Evolutionary conservation across 2,888 invertebrate genomes (phyloP), one percentile per base, ranked within the genome.

Genomic region (Acanthosoma haemorrhoidale): DNA sequence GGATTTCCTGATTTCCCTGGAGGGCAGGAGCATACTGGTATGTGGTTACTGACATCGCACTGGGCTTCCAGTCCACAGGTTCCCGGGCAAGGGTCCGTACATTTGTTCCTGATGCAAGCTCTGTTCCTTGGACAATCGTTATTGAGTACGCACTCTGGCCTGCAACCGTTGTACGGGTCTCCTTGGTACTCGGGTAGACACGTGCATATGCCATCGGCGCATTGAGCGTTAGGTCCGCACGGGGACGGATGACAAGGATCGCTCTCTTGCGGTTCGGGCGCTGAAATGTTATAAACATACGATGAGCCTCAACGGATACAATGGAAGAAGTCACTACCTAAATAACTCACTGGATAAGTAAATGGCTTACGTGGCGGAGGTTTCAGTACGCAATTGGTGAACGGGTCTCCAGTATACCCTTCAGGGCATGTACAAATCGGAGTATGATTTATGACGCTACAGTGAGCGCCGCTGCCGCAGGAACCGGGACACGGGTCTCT

Each of bases 191-290:
- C 86, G 34, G 85, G 81, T 68, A 88, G 78, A 77, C 92, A 92
- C 59, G 88, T 85, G 78, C 92, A 92, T 39, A 87, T 86, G 29
- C 90, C 88, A 25, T 88, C 85, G 71, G 85, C 83, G 76, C 92
- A 92, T 77, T 88, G 84, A 3, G 91, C 87, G 78, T 90, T 88
- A 31, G 87, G 85, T 25, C 92, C 92, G 78, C 92, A 92, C 1
- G 91, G 91, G 51, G 89, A 88, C 29, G 90, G 91, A 67, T 86
- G 78, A 78, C 92, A 92, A 4, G 83, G 83, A 39, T 76, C 74
- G n/a, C 38, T 51, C n/a, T 51, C 67, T 29, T 90, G 88, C 1
- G 85, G 82, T 72, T 75, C 73, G 18, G 70, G 61, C 60, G 72
- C 71, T 72, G 74, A 63, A 63, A 43, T 68, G 57, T 13, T 13